Base-by-base conservation (phyloP, 30 jellyfish, hydroid and myxozoan species). In the Cassiopea andromeda region DNA sequence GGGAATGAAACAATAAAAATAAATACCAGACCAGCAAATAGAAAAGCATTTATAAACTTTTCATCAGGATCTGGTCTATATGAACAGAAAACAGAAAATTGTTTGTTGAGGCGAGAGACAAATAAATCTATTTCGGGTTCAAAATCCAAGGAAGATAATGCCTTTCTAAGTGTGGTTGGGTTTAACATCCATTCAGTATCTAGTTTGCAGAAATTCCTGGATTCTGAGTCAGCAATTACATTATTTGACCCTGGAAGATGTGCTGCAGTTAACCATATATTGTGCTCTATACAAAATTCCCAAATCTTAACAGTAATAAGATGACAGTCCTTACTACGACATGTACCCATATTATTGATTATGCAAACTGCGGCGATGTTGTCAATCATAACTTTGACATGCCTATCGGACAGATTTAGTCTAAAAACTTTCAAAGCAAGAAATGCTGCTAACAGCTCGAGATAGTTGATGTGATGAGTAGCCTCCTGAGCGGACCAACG, bases 331-430 rank as follows among this genome's bases (percentile, higher is more conserved):
- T 61, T 69, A 69, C 86, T 46, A 48, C 78, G 91, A 64, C 91
- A 64, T 60, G 91, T 88, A 18, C 95, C 95, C 95, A 88, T 88
- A 58, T 79, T 54, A 80, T 88, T 88, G 48, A 88, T 67, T 45
- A 78, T 71, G 17, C 84, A 43, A 13, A 18, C 94, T 75, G 94
- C 92, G 27, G 94, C 61, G 8, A 83, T 76, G 54, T 87, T 87
- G 50, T 80, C 95, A 69, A 66, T 47, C 91, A 61, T 88, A 16
- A 79, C 19, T 68, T 69, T 64, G 49, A 88, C 86, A 88, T 88
- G 92, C 54, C 46, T 48, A 16, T 50, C 48, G 8, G 17, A 38
- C 50, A 80, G 16, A 49, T 10, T 18, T 16, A 38, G 48, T 49
- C 44, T 43, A 78, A 57, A 68, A 16, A 92, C 67, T 71, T 80